phyloP scores from a whole-genome alignment of 2,797 vertebrate genomes.

The Acanthornis magna region DNA sequence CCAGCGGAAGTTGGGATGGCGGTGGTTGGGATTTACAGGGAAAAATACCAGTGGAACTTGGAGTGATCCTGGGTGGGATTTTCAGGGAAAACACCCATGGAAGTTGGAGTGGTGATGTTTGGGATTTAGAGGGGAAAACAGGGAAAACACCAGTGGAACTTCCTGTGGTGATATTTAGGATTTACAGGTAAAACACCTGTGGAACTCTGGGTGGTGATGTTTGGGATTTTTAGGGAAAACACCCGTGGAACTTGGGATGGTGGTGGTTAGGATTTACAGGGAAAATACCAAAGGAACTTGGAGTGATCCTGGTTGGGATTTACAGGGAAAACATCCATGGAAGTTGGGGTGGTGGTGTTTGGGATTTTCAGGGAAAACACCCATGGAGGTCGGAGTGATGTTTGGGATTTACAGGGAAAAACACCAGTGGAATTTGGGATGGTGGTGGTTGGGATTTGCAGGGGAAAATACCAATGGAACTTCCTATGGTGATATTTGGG shows the following conservation, averaged over 20 bases:
- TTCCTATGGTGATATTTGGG: too few species aligned
- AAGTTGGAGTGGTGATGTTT: neutral
- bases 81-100: too few species aligned
- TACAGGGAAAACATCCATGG: neutral
- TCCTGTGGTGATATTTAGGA: rapidly evolving
- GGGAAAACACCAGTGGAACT: too few species aligned
- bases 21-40: neutral
- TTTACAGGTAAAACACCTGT: neutral
- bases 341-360: neutral
- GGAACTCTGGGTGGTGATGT: neutral
- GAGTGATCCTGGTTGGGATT: neutral
- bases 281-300: too few species aligned
- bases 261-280: neutral
- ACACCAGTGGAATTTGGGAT: too few species aligned
- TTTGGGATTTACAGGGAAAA: too few species aligned
- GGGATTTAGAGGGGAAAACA: too few species aligned
- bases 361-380: too few species aligned
- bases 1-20: neutral
- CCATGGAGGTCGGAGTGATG: neutral
- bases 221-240: neutral
- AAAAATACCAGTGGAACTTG: too few species aligned
- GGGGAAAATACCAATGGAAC: too few species aligned
- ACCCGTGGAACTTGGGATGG: neutral
- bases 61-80: neutral
- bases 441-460: too few species aligned